Evolutionary conservation across 2,888 invertebrate genomes (phyloP), one percentile per base, ranked within the genome.

Genomic region (Pristionchus entomophagus): DNA sequence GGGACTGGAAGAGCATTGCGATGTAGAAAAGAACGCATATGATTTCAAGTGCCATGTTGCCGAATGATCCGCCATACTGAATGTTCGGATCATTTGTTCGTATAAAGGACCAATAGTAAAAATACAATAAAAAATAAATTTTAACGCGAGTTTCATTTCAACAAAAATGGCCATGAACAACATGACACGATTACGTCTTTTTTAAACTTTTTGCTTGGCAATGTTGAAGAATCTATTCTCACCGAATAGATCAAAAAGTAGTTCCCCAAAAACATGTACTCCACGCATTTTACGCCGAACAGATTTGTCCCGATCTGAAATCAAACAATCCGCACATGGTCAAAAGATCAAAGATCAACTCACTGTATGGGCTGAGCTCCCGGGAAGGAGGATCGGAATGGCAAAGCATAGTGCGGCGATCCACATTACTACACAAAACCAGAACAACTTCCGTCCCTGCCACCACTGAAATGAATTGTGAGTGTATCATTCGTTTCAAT

Each of bases 1-100:
- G 19, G 41, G 41, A 73, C n/a, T 73, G 38, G 73, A 73, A 73
- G 19, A 73, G 26, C 73, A 73, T 73, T 22, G 41, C 73, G 45
- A 73, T n/a, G 26, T 73, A 73, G 73, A 73, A 41, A 2, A 73
- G 41, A 6, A 73, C n/a, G 14, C 41, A n/a, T 0, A 73, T 19
- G 10, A 73, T 73, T 41, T 73, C 73, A 0, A 73, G 8, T 6
- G 26, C 73, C n/a, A 32, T 32, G 4, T 6, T 32, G 14, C 73
- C 38, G 19, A 73, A 41, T 1, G 73, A 29, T 4, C 41, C 19
- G 17, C 41, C 41, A 38, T 41, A 22, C 73, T 73, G n/a, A 41
- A 73, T n/a, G n/a, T n/a, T n/a, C n/a, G n/a, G n/a, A n/a, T n/a
- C n/a, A n/a, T n/a, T n/a, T n/a, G n/a, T n/a, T n/a, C n/a, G n/a